phyloP scores from a whole-genome alignment of 2,113 vertebrate genomes.

The Jaculus jaculus region DNA sequence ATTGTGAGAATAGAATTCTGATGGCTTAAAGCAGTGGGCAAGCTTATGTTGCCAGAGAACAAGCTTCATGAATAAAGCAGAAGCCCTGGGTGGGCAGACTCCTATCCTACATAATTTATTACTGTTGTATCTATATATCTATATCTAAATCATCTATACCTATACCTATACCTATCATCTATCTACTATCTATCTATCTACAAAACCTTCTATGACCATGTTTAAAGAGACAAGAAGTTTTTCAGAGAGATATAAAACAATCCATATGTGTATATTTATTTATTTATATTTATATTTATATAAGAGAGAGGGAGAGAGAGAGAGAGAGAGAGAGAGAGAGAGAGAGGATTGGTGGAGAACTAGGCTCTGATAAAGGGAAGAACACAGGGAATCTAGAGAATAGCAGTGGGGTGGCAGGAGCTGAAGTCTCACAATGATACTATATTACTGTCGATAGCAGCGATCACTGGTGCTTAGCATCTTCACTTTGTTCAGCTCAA shows the following conservation, averaged over 20 bases:
- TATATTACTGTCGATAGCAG: not conserved
- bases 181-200: too few species aligned
- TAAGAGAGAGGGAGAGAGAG: too few species aligned
- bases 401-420: not conserved
- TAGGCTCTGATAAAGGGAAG: not conserved
- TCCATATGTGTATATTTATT: too few species aligned
- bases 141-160: too few species aligned
- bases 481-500: not conserved
- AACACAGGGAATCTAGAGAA: not conserved
- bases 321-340: too few species aligned
- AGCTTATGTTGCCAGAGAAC: not conserved
- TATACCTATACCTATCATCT: too few species aligned
- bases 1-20: accelerated
- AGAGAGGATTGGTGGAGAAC: too few species aligned
- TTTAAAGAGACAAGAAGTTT: not conserved
- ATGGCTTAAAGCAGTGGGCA: not conserved
- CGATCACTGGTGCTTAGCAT: not conserved
- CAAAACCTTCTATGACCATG: not conserved
- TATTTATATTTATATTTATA: too few species aligned
- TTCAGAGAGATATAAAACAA: not conserved
- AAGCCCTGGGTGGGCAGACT: not conserved
- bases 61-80: not conserved
- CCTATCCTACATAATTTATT: not conserved
- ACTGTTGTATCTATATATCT: too few species aligned
- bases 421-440: too few species aligned